Evolutionary conservation across 2,888 invertebrate species (phyloP), one percentile per base, ranked within the genome.

Genomic region (Epistrophe grossulariae): DNA sequence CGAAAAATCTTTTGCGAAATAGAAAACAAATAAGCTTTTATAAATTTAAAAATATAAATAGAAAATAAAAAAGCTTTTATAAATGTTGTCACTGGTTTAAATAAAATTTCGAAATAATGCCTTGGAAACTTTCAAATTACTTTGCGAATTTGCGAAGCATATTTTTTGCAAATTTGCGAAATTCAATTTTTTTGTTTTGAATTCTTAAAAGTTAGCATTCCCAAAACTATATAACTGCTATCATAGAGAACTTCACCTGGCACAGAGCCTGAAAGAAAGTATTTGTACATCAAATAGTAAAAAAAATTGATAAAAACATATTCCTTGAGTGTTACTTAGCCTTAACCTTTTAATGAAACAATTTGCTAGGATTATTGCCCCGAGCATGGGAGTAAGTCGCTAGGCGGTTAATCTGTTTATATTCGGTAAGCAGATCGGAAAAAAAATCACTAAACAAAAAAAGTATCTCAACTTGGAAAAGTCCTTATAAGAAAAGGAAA

Each of bases 321-420:
- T 55, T 70, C 3, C 68, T 74, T 90, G 92, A 92, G 92, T 92
- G 92, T 92, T 91, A 91, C 89, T 90, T 66, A 89, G 91, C 92
- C 91, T 92, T 92, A 92, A 93, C 92, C 91, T 92, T 91, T 92
- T 92, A 92, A 92, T 92, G 93, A 92, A 93, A 92, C 92, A 92
- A 93, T 92, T 93, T 92, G 91, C 91, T 89, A 90, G 90, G 91
- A 92, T 92, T 92, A 92, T 90, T 84, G 88, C 88, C 85, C 19
- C 35, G 55, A 31, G 6, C 17, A 68, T 35, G 88, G 80, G 78
- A 90, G 90, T 91, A 92, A 92, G 91, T 92, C 92, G 91, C 91
- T 91, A 92, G 92, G 93, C 92, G 92, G 92, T 92, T 92, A 93
- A 93, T 93, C 93, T 93, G 91, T 92, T 93, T 93, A 93, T 92